Percentiles rank a stretch among this genome's conserved stretches.
Evolutionary conservation across 2,797 vertebrate genomes (phyloP).

Genomic region (Prunella strophiata): DNA sequence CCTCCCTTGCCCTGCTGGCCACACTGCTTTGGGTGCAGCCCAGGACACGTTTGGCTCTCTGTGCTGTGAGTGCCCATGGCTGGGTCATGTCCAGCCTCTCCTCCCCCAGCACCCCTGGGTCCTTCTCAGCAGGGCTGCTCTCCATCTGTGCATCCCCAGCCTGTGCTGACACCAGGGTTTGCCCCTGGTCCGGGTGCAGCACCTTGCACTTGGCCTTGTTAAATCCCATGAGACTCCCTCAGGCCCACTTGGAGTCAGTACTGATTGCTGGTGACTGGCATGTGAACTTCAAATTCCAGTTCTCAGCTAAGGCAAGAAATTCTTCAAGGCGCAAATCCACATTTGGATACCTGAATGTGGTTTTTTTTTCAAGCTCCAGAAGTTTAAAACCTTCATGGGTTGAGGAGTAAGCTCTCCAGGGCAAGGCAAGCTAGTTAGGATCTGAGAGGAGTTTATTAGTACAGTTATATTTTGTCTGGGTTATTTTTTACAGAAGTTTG

Average conservation of each 20-base stretch:
- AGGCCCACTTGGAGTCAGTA: background rate
- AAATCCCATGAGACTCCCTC: background rate
- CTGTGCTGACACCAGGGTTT: background rate
- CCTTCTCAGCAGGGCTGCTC: background rate
- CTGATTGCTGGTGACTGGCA: background rate
- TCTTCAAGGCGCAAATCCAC: background rate
- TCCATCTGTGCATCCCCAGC: background rate
- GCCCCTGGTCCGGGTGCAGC: accelerated
- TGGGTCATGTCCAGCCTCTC: background rate
- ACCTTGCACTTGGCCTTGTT: no score
- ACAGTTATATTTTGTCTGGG: background rate
- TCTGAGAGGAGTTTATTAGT: background rate
- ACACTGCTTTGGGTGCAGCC: background rate
- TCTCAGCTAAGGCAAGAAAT: background rate
- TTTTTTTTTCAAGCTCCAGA: background rate
- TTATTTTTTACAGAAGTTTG: background rate
- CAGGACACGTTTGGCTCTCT: background rate
- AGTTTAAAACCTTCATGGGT: background rate
- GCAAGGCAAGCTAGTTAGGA: background rate
- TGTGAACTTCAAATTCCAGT: background rate
- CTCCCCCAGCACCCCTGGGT: background rate
- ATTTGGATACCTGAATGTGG: accelerated
- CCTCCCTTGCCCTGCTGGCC: background rate
- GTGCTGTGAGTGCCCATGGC: background rate
- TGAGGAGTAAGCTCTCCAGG: background rate